A percentile compares a stretch with the other conserved stretches of the same genome.
Conservation (phyloP, 2,888 invertebrate genomes). For the Colletes collaris region DNA sequence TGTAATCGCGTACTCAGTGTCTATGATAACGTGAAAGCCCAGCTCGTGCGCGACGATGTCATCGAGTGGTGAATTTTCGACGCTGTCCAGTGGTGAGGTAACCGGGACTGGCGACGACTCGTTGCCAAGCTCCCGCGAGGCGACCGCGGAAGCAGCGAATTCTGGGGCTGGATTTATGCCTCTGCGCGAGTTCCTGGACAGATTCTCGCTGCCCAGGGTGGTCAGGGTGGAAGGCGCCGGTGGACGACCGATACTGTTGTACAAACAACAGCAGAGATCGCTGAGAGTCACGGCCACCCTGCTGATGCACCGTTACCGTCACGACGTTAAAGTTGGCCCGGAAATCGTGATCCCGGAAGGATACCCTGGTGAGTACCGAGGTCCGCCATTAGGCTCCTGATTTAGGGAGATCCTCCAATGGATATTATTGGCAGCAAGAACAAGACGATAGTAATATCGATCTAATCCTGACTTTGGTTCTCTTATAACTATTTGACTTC, state of each 20-base stretch:
- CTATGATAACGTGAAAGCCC: constrained; percentile 31
- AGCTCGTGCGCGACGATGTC: constrained; percentile 72
- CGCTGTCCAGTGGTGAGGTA: constrained; percentile 80
- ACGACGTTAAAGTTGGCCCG: constrained; percentile 84
- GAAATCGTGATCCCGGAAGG: constrained; percentile 84
- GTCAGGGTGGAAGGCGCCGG: constrained; percentile 81
- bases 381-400: background rate
- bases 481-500: too few relatives aligned
- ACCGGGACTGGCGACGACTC: constrained; percentile 80
- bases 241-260: constrained; percentile 82
- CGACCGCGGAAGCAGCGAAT: constrained; percentile 78
- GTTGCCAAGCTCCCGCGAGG: constrained; percentile 79
- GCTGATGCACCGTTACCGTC: constrained; percentile 83
- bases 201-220: constrained; percentile 82
- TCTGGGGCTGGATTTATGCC: constrained; percentile 78
- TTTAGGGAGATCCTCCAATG: background rate
- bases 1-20: constrained; percentile 20
- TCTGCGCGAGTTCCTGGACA: constrained; percentile 81
- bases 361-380: constrained; percentile 82
- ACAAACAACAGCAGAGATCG: constrained; percentile 81
- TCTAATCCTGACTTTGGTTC: too few relatives aligned
- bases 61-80: constrained; percentile 81
- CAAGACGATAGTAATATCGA: too few relatives aligned
- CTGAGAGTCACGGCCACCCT: constrained; percentile 81
- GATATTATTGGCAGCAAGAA: too few relatives aligned